These are phyloP conservation scores for Idaea dimidiata DNA, from an alignment of 2,888 invertebrate species.

Conservation along the genomic window DNA sequence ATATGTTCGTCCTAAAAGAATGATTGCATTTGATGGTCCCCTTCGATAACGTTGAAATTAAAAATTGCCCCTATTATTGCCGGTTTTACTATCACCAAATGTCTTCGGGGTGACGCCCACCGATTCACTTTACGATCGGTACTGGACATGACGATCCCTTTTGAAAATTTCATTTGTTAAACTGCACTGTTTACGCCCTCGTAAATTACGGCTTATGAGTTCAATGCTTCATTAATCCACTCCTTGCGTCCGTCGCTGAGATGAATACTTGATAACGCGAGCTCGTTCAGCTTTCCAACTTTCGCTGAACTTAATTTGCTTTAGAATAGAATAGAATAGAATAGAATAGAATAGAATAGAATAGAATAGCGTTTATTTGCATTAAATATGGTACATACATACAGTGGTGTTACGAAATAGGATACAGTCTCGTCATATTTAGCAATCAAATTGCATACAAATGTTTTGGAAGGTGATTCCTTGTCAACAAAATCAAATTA, in stretches of 20 bases:
- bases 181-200: conserved; percentile 62
- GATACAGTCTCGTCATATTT: too few relatives aligned
- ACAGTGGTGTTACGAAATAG: too few relatives aligned
- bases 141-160: conserved; percentile 40
- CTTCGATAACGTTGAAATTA: background rate
- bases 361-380: too few relatives aligned
- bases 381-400: too few relatives aligned
- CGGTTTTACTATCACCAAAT: conserved; percentile 15
- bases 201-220: conserved; percentile 66
- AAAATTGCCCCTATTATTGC: background rate
- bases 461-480: too few relatives aligned
- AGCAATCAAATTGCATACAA: too few relatives aligned
- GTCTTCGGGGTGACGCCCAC: conserved; percentile 30
- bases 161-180: conserved; percentile 64
- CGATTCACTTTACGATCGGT: conserved; percentile 46
- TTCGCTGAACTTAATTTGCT: conserved; percentile 4
- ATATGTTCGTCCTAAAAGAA: background rate
- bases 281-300: conserved; percentile 1
- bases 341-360: too few relatives aligned
- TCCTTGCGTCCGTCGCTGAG: conserved; percentile 9
- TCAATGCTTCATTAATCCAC: conserved; percentile 58
- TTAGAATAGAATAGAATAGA: too few relatives aligned
- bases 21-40: background rate
- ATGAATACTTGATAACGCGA: conserved; percentile 7
- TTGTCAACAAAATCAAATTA: too few relatives aligned